Evolutionary conservation across 2,113 vertebrate genomes (phyloP), one percentile per base, ranked within the genome.

Genomic region (Myiozetetes cayanensis): DNA sequence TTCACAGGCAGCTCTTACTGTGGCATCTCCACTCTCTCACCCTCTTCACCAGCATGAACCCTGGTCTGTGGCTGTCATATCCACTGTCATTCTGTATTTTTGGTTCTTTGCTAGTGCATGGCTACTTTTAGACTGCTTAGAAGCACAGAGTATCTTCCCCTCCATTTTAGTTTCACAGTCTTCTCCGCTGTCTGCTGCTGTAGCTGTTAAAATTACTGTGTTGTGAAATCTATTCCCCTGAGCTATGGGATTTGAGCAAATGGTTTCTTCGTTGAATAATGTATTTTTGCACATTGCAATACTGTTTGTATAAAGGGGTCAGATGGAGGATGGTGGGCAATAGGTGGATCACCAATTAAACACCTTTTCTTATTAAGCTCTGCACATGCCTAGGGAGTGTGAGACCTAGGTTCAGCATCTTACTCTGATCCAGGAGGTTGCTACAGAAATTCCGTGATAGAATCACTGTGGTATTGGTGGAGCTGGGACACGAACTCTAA

Each of bases 401-500:
- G 19, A 65, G 24, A 68, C 18, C 0, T 0, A 68, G 19, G 27
- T 47, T 56, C 30, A 27, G 9, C 1, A 1, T 50, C 17, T 55
- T 80, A 33, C 35, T 65, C 50, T n/a, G 20, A 22, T 77, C 24
- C 30, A 39, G 19, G 37, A 61, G 18, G 30, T 8, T 12, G 53
- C 55, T 62, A 24, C 27, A 44, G 53, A 74, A 73, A 41, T 70
- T 47, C 55, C 62, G 13, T 31, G 19, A 50, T 25, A 62, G 52
- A 80, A 62, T 55, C 49, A 15, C 30, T 25, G 6, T 15, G n/a
- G 24, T 58, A 46, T 3, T 31, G 23, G 9, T 39, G 43, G 15
- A 53, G 14, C 46, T 81, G 58, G 17, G 31, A 22, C 0, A 2
- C 0, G 0, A 58, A 67, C 4, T 16, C 6, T 41, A 1, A 0